Evolutionary conservation across 1,140 invertebrate species (phyloP).

Genomic region (Papilio polytes): DNA sequence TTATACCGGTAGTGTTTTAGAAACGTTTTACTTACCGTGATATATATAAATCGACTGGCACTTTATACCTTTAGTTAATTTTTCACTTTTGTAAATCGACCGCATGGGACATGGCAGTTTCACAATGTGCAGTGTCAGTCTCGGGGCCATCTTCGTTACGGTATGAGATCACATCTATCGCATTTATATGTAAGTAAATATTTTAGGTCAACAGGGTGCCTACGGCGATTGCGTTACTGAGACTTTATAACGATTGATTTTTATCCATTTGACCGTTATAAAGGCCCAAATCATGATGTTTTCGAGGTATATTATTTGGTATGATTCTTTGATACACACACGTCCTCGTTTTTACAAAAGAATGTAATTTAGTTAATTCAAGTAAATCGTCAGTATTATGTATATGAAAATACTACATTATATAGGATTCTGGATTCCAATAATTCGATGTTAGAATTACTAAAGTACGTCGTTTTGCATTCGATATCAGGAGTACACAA

Average conservation of each 20-base stretch:
- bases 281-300: conserved; percentile 29
- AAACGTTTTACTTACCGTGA: conserved; percentile 39
- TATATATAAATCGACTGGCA: conserved; percentile 35
- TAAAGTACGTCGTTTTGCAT: conserved; percentile 25
- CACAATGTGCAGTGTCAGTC: not conserved
- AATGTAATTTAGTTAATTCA: conserved; percentile 31
- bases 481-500: not conserved
- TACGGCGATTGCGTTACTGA: conserved; percentile 46
- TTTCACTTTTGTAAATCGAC: conserved; percentile 26
- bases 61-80: conserved; percentile 28
- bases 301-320: conserved; percentile 38
- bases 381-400: conserved; percentile 35
- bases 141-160: conserved; percentile 34
- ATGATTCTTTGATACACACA: conserved; percentile 36
- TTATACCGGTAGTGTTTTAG: conserved; percentile 53
- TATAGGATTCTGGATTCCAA: conserved; percentile 21
- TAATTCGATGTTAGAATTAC: conserved; percentile 27
- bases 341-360: conserved; percentile 26
- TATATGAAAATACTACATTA: conserved; percentile 34
- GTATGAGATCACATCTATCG: conserved; percentile 26
- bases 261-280: conserved; percentile 41
- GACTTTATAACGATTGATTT: conserved; percentile 45
- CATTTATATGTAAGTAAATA: conserved; percentile 40
- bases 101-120: not conserved
- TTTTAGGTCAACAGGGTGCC: conserved; percentile 62